These are phyloP conservation scores for Pterocles gutturalis DNA, from an alignment of 2,113 vertebrate species.

Conservation along the genomic window DNA sequence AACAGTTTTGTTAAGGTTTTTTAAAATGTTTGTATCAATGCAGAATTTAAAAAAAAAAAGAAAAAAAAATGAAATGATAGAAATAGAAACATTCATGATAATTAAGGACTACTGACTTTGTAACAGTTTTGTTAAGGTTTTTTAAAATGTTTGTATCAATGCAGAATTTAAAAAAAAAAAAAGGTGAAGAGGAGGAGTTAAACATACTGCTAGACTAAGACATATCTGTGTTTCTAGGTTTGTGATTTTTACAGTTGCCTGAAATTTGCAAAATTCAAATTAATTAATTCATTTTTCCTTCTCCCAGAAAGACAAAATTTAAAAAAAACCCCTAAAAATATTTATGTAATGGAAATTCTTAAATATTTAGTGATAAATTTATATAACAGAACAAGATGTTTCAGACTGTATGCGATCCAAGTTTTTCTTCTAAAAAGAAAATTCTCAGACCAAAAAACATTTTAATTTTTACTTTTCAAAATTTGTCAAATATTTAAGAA, in stretches of 20 bases:
- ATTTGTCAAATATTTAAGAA: neutral
- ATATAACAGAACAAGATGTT: neutral
- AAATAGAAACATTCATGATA: neutral
- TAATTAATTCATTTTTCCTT: neutral
- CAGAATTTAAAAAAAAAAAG: neutral
- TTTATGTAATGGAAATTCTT: neutral
- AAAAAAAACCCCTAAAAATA: neutral
- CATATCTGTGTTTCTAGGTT: neutral
- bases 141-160: neutral
- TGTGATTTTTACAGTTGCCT: neutral
- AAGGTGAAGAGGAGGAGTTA: rapidly evolving
- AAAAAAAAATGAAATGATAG: neutral
- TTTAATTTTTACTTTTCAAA: neutral
- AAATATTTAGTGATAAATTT: neutral
- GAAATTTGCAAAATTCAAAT: neutral
- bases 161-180: neutral
- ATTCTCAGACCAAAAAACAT: rapidly evolving
- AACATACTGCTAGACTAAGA: neutral
- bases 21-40: rapidly evolving
- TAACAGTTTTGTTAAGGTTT: neutral
- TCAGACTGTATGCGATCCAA: neutral
- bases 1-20: neutral
- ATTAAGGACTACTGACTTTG: neutral
- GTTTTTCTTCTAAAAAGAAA: neutral
- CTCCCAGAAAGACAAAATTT: neutral